Conservation (phyloP, 1,140 invertebrate species). For the Maniola jurtina region DNA sequence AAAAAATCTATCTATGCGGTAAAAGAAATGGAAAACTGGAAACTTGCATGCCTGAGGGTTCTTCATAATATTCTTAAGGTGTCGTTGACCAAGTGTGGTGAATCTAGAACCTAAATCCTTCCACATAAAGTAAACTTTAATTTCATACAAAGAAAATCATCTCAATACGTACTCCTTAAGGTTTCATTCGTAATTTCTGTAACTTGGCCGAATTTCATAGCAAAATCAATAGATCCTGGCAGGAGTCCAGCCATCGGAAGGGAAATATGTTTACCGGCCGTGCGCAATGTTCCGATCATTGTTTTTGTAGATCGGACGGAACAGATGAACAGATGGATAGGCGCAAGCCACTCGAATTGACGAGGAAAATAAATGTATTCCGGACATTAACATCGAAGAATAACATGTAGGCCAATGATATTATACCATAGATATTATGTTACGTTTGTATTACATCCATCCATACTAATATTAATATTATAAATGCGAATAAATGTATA, state of each 20-base stretch:
- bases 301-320: conserved; percentile 47
- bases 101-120: no score
- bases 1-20: no score
- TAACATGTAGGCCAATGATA: not conserved
- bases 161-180: conserved; percentile 9
- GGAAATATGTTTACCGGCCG: conserved; percentile 54
- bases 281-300: conserved; percentile 50
- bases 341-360: conserved; percentile 29
- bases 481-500: no score
- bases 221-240: conserved; percentile 57
- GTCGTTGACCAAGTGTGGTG: no score
- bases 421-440: no score
- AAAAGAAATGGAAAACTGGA: no score
- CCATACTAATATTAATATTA: no score
- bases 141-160: conserved; percentile 5
- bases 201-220: conserved; percentile 22
- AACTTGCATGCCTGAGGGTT: no score
- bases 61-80: no score
- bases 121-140: not conserved
- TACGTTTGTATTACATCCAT: no score
- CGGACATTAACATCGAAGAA: not conserved
- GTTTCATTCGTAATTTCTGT: conserved; percentile 1
- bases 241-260: conserved; percentile 40
- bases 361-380: conserved; percentile 8
- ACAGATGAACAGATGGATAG: conserved; percentile 31